Conservation (phyloP, 1,140 invertebrate genomes). For the Drosophila pandora region DNA sequence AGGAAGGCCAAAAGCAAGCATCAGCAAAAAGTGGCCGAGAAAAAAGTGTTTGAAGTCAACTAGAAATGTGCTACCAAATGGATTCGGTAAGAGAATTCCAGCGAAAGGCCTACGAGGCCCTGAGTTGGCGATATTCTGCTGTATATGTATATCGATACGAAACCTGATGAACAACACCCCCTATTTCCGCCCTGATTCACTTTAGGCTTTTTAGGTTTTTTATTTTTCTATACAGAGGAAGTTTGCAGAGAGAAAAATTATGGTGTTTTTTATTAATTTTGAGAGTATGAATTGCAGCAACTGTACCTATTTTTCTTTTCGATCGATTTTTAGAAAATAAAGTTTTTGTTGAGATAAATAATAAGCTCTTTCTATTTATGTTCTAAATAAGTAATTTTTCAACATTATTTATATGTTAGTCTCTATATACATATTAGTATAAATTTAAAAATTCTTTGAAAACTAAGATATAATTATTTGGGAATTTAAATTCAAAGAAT, state of each 20-base stretch:
- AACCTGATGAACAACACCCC: constrained; percentile 10
- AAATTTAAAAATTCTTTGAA: too few relatives aligned
- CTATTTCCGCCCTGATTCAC: constrained; percentile 1
- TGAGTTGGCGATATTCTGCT: constrained; percentile 1
- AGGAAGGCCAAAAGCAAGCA: constrained; percentile 3
- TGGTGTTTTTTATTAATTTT: background rate
- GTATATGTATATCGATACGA: constrained; percentile 6
- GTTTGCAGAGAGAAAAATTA: background rate
- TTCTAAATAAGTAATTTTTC: too few relatives aligned
- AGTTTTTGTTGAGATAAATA: too few relatives aligned
- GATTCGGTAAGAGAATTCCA: background rate
- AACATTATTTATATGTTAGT: too few relatives aligned
- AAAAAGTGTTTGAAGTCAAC: constrained; percentile 31
- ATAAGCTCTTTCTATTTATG: too few relatives aligned
- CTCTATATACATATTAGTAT: too few relatives aligned
- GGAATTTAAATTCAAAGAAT: too few relatives aligned
- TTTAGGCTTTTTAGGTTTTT: background rate
- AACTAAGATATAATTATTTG: too few relatives aligned
- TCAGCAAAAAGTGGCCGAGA: constrained; percentile 4
- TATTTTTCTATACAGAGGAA: background rate
- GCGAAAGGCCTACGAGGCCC: background rate
- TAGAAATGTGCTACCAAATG: constrained; percentile 32
- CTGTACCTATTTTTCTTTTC: too few relatives aligned
- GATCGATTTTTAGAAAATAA: too few relatives aligned
- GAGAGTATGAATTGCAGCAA: background rate